Base-by-base conservation (phyloP, 2,113 vertebrate genomes). In the Ginglymostoma cirratum region DNA sequence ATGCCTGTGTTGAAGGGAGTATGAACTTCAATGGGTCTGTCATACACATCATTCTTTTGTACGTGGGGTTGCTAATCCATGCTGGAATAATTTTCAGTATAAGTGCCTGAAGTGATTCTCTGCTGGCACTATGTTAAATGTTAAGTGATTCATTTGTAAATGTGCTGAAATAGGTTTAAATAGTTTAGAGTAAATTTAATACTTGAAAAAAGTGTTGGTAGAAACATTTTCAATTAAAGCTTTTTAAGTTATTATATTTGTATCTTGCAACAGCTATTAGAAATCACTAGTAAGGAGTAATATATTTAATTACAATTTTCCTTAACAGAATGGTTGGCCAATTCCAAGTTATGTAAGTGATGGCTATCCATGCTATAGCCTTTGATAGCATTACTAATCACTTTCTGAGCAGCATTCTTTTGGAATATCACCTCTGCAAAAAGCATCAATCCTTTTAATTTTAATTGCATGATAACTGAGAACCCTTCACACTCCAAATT, bases 321-420 rank as follows among this genome's bases (percentile, higher is more conserved):
- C 96, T 97, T 96, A 96, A 95, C 97, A 97, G 96, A 97, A 96
- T 96, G 96, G 96, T 96, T 97, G 96, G 97, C 87, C 96, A 97
- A 19, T 97, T 96, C 97, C 97, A 94, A 97, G 96, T 97, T 96
- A 95, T 96, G 96, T 97, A 97, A 97, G 96, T 97, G 96, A 96
- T 52, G 24, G 48, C 80, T 96, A 72, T 95, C 96, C 5, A 8
- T 12, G 24, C 52, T 90, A 61, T 4, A 55, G 52, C 87, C 21
- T 94, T 66, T 67, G 90, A 67, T 34, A 23, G 21, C n/a, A 67
- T 94, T 94, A 67, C 90, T 67, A 66, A 94, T 21, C 65, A 42
- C 10, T 94, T 94, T 67, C 45, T 69, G 65, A 94, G 17, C 90
- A 67, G 65, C 90, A 94, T 65, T 67, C n/a, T n/a, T 94, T 69